Evolutionary conservation across 2,797 vertebrate genomes (phyloP).

Genomic region (Loriculus beryllinus): DNA sequence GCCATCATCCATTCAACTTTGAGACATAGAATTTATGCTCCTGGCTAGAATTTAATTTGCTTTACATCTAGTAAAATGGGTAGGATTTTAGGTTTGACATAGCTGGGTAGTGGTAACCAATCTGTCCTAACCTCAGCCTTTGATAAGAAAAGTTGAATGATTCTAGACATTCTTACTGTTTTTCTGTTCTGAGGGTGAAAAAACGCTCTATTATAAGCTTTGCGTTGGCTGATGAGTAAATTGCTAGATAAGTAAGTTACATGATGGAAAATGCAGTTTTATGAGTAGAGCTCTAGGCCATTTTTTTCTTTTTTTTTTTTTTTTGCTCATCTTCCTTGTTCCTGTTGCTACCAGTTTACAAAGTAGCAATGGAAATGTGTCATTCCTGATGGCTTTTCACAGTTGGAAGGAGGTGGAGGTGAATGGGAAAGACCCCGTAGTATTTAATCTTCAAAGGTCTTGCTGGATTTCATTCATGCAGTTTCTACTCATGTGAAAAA

Average conservation of each 20-base stretch:
- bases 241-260: conserved; percentile 52
- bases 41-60: neutral
- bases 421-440: neutral
- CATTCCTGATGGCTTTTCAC: neutral
- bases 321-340: neutral
- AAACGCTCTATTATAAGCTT: conserved; percentile 24
- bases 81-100: neutral
- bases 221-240: conserved; percentile 29
- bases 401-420: neutral
- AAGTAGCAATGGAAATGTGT: neutral
- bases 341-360: neutral
- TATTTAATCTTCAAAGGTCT: neutral
- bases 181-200: conserved; percentile 28
- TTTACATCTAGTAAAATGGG: neutral
- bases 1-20: neutral
- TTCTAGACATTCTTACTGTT: neutral
- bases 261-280: conserved; percentile 25
- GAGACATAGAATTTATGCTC: neutral
- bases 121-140: neutral
- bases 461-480: neutral
- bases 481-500: neutral
- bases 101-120: neutral
- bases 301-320: neutral
- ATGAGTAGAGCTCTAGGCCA: conserved; percentile 1
- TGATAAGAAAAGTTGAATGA: neutral